Conservation (phyloP, 2,888 invertebrate genomes). For the Chironomus riparius region DNA sequence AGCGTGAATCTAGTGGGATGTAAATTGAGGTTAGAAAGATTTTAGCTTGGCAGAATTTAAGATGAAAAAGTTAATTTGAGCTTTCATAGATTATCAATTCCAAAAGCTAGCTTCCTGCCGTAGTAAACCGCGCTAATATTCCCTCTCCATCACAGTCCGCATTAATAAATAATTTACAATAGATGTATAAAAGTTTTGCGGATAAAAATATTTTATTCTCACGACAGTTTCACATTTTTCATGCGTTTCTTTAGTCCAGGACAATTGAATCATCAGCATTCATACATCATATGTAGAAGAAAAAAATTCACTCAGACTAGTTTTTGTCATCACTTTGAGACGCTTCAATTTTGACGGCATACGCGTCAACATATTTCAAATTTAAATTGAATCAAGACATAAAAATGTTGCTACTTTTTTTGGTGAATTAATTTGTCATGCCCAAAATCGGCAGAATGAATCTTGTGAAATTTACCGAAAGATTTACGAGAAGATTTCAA, state of each 20-base stretch:
- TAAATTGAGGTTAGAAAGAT: too few relatives aligned
- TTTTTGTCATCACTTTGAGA: conserved; percentile 12
- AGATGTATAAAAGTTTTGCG: not conserved
- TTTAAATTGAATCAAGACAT: not conserved
- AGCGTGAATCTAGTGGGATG: too few relatives aligned
- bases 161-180: conserved; percentile 22
- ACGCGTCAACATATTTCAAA: conserved; percentile 22
- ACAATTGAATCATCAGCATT: not conserved
- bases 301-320: conserved; percentile 8
- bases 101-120: too few relatives aligned
- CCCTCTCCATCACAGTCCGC: not conserved
- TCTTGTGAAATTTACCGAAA: conserved; percentile 1
- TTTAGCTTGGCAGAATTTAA: too few relatives aligned
- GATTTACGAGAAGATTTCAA: conserved; percentile 18
- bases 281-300: not conserved
- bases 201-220: conserved; percentile 22
- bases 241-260: not conserved
- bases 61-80: too few relatives aligned
- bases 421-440: conserved; percentile 21
- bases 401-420: not conserved
- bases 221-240: conserved; percentile 4
- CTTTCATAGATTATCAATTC: too few relatives aligned
- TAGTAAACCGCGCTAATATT: not conserved
- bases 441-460: not conserved
- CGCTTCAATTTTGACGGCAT: conserved; percentile 20